A percentile compares a stretch with the other conserved stretches of the same genome.
phyloP scores from a whole-genome alignment of 2,797 vertebrate species.

The Crenichthys baileyi region DNA sequence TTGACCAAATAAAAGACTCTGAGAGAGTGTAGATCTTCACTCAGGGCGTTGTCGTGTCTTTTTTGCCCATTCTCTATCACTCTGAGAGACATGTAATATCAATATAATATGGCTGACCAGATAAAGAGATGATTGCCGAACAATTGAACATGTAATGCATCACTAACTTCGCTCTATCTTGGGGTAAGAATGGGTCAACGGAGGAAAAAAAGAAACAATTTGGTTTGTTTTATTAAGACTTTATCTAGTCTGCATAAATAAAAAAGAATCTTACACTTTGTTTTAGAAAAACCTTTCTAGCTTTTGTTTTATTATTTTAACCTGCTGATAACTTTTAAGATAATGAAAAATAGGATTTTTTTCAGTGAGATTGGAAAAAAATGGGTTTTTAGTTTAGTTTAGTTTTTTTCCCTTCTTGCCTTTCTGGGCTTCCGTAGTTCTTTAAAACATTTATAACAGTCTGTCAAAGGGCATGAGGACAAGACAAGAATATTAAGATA shows the following conservation, averaged over 20 bases:
- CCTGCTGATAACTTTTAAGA: no score
- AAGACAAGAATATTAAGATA: neutral
- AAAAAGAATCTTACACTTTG: neutral
- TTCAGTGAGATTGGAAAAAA: neutral
- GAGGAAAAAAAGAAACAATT: no score
- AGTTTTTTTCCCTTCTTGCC: neutral
- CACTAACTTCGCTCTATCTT: neutral
- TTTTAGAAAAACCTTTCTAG: no score
- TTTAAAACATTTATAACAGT: neutral
- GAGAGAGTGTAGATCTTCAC: neutral
- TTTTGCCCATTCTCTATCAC: neutral
- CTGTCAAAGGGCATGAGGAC: neutral
- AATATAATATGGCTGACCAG: neutral
- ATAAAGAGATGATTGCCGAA: neutral
- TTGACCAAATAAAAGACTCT: constrained; percentile 8
- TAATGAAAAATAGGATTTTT: neutral
- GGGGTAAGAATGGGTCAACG: neutral
- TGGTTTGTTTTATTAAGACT: no score
- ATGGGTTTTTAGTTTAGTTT: neutral
- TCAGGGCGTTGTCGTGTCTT: neutral
- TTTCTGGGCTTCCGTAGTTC: neutral
- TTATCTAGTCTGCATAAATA: no score
- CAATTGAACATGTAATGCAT: neutral
- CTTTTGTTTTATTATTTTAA: no score
- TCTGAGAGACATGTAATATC: neutral